Percentiles rank a stretch among this genome's conserved stretches.
Conservation (phyloP, 2,888 invertebrate species). For the Harpalus rubripes region DNA sequence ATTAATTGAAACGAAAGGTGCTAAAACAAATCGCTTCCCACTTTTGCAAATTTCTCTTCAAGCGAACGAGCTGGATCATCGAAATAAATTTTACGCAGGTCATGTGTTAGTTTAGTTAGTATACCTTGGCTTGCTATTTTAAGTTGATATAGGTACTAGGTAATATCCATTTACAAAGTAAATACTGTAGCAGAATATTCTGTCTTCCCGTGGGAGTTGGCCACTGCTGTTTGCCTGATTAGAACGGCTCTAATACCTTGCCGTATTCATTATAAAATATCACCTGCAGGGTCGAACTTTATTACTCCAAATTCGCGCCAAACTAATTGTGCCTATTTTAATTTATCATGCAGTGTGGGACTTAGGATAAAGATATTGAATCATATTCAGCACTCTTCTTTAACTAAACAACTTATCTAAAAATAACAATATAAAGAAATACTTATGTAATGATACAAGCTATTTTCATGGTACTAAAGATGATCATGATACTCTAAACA, state of each 20-base stretch:
- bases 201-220: slow-evolving; percentile 32
- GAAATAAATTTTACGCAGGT: not conserved
- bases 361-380: no score
- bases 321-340: not conserved
- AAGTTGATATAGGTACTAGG: slow-evolving; percentile 27
- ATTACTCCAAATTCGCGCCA: not conserved
- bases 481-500: no score
- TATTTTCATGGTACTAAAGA: no score
- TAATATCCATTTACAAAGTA: slow-evolving; percentile 55
- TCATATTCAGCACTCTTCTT: no score
- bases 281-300: not conserved
- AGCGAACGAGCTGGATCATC: no score
- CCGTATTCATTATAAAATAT: slow-evolving; percentile 45
- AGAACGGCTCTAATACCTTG: slow-evolving; percentile 44
- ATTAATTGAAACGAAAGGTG: not conserved
- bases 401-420: no score
- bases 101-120: slow-evolving; percentile 23
- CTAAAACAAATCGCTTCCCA: not conserved
- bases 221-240: slow-evolving; percentile 48
- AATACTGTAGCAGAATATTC: slow-evolving; percentile 50
- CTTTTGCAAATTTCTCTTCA: no score
- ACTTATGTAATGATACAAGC: no score
- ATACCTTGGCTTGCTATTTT: slow-evolving; percentile 13
- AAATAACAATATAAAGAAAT: no score
- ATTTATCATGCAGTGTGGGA: not conserved